Evolutionary conservation across 1,140 invertebrate species (phyloP).

Genomic region (Drosophila repletoides): DNA sequence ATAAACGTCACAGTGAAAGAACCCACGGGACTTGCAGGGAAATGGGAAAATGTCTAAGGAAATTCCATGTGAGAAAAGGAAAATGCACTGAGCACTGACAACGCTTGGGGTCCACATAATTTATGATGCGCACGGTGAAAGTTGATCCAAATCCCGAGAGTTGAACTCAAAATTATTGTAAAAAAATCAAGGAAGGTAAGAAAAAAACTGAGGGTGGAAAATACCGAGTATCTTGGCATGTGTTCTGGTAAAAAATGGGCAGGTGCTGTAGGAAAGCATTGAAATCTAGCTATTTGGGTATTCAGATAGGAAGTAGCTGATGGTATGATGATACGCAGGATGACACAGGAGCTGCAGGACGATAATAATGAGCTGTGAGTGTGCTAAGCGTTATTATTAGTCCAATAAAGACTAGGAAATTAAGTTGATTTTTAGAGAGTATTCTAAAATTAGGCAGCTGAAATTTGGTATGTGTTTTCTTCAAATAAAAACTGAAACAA

Average conservation of each 20-base stretch:
- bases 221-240: conserved; percentile 57
- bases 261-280: conserved; percentile 16
- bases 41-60: conserved; percentile 16
- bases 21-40: conserved; percentile 46
- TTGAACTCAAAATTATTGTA: conserved; percentile 52
- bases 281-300: neutral
- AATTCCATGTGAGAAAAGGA: conserved; percentile 61
- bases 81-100: conserved; percentile 19
- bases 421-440: too few relatives aligned
- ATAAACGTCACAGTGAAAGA: conserved; percentile 67
- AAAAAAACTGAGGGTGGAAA: neutral
- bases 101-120: conserved; percentile 45
- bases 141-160: conserved; percentile 74
- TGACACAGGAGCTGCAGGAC: conserved; percentile 2
- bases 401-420: neutral
- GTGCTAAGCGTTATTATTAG: neutral
- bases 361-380: conserved; percentile 4
- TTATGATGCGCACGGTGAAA: conserved; percentile 74
- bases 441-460: too few relatives aligned
- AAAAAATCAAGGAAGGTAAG: conserved; percentile 6
- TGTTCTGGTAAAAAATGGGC: conserved; percentile 44
- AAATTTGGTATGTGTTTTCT: too few relatives aligned
- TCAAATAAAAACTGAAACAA: too few relatives aligned
- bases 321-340: too few relatives aligned
- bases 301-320: conserved; percentile 6